Conservation (phyloP, 1,140 invertebrate species). For the Drosophila athabasca region DNA sequence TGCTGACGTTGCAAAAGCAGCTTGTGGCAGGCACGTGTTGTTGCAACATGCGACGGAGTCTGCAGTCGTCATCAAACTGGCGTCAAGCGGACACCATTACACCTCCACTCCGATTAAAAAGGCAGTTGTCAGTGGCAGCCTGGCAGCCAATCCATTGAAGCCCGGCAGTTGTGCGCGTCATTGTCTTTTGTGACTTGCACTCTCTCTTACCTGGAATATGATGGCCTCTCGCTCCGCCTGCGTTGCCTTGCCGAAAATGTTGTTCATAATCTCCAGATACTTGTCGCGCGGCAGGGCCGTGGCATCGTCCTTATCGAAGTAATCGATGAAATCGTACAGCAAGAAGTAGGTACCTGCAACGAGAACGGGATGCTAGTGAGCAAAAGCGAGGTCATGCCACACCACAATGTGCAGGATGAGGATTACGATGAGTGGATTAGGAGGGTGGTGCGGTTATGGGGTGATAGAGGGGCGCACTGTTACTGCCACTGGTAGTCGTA, state of each 20-base stretch:
- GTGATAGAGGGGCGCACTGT: not conserved
- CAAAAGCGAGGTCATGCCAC: slow-evolving; percentile 41
- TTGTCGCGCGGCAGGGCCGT: slow-evolving; percentile 92
- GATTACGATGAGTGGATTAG: not conserved
- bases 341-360: slow-evolving; percentile 94
- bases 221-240: slow-evolving; percentile 94
- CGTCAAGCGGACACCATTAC: not conserved
- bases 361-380: slow-evolving; percentile 26
- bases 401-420: slow-evolving; percentile 31
- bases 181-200: not conserved
- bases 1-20: slow-evolving; percentile 15
- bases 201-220: slow-evolving; percentile 91
- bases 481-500: not conserved
- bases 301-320: slow-evolving; percentile 93
- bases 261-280: slow-evolving; percentile 93
- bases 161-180: too few relatives aligned
- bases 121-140: slow-evolving; percentile 6
- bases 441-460: not conserved
- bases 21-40: slow-evolving; percentile 5
- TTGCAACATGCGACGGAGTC: slow-evolving; percentile 10
- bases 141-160: too few relatives aligned
- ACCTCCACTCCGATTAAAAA: not conserved
- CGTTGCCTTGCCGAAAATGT: slow-evolving; percentile 93
- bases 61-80: slow-evolving; percentile 27
- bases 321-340: slow-evolving; percentile 95